Percentiles rank a stretch among this genome's conserved stretches.
Evolutionary conservation across 2,113 vertebrate genomes (phyloP).

Genomic region (Pantherophis guttatus): DNA sequence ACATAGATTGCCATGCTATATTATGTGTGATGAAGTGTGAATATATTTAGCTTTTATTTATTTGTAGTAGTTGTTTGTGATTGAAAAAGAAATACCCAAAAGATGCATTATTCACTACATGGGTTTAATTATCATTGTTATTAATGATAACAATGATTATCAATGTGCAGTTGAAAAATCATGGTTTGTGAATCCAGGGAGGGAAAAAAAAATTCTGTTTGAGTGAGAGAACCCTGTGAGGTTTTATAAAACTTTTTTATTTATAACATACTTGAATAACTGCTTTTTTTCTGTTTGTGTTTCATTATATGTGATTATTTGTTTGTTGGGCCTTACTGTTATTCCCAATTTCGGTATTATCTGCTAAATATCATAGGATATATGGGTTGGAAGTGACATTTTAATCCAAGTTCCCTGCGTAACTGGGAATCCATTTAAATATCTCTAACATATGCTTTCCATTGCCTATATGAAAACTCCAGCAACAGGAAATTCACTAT

Average conservation of each 20-base stretch:
- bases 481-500: background rate
- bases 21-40: slow-evolving; percentile 11
- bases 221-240: slow-evolving; percentile 30
- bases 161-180: slow-evolving; percentile 22
- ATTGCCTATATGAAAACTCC: background rate
- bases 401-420: background rate
- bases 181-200: slow-evolving; percentile 22
- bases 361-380: background rate
- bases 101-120: background rate
- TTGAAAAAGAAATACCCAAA: slow-evolving; percentile 17
- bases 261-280: background rate
- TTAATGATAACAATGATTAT: too few species aligned
- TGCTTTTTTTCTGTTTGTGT: slow-evolving; percentile 3
- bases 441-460: background rate
- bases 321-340: background rate
- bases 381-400: background rate
- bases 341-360: background rate
- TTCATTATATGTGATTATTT: slow-evolving; percentile 50
- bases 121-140: slow-evolving; percentile 40
- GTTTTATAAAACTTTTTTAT: slow-evolving; percentile 54
- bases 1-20: slow-evolving; percentile 14
- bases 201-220: slow-evolving; percentile 26
- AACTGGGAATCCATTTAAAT: background rate
- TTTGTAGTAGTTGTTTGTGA: slow-evolving; percentile 13
- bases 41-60: slow-evolving; percentile 34